phyloP scores from a whole-genome alignment of 2,797 vertebrate species.

The Myotis daubentonii region DNA sequence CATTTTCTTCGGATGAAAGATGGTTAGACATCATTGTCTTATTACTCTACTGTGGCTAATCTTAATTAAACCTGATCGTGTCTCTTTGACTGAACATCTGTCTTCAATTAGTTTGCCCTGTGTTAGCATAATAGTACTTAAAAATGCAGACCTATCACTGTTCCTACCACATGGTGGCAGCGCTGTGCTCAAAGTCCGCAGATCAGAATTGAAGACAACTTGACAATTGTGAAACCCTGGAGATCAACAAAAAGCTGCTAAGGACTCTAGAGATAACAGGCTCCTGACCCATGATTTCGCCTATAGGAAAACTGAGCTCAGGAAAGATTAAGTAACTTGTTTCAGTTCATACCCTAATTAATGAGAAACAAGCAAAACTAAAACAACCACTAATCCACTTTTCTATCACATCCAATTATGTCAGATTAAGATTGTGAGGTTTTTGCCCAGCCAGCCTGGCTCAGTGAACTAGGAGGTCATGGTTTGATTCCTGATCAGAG shows the following conservation, averaged over 20 bases:
- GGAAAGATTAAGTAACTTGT: not conserved
- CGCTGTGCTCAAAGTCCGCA: not conserved
- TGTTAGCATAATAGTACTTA: too few relatives aligned
- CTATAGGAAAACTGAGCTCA: not conserved
- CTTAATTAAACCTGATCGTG: conserved; percentile 36
- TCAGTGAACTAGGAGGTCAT: too few relatives aligned
- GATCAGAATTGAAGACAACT: not conserved
- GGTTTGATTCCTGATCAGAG: too few relatives aligned
- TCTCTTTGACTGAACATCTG: conserved; percentile 31
- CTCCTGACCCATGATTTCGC: not conserved
- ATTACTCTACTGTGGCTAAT: conserved; percentile 28
- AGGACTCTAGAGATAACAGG: not conserved
- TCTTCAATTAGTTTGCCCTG: conserved; percentile 10
- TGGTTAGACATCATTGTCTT: conserved; percentile 18
- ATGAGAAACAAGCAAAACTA: not conserved
- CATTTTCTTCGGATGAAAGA: not conserved
- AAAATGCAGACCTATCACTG: not conserved
- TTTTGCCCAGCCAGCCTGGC: not conserved
- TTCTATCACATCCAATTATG: not conserved
- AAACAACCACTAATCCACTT: not conserved
- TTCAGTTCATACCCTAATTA: not conserved
- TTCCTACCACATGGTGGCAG: conserved; percentile 50
- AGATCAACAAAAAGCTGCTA: not conserved
- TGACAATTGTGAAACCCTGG: not conserved
- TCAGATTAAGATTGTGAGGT: not conserved